These are phyloP conservation scores for Myotis myotis DNA, from an alignment of 2,797 vertebrate genomes.

Conservation along the genomic window DNA sequence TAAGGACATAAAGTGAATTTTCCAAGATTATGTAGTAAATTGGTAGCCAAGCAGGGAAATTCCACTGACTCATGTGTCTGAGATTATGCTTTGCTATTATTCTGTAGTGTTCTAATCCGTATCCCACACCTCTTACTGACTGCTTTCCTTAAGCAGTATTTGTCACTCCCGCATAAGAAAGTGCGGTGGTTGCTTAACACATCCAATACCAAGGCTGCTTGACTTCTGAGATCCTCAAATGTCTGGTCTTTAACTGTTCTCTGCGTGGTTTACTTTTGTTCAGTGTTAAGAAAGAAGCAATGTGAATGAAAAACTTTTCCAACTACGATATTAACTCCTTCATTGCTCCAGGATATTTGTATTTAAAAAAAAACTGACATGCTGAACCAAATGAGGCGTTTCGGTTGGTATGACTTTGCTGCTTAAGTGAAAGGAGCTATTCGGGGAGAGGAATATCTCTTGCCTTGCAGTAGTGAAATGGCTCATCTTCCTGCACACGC, in stretches of 20 bases:
- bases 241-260: neutral
- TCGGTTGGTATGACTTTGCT: neutral
- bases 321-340: neutral
- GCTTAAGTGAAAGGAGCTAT: neutral
- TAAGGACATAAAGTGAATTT: neutral
- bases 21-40: neutral
- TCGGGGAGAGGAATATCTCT: neutral
- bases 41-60: neutral
- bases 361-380: neutral
- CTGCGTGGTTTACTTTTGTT: neutral
- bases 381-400: neutral
- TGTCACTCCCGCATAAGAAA: neutral
- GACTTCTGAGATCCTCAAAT: neutral
- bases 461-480: neutral
- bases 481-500: neutral
- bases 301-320: neutral
- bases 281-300: neutral
- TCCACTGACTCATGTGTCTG: neutral
- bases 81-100: neutral
- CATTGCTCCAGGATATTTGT: neutral
- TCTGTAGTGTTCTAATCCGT: neutral
- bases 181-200: neutral
- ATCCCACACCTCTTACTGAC: neutral
- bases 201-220: neutral
- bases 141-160: neutral